These are phyloP conservation scores for Neocrepidodera transversa DNA, from an alignment of 2,888 invertebrate species.

Conservation along the genomic window DNA sequence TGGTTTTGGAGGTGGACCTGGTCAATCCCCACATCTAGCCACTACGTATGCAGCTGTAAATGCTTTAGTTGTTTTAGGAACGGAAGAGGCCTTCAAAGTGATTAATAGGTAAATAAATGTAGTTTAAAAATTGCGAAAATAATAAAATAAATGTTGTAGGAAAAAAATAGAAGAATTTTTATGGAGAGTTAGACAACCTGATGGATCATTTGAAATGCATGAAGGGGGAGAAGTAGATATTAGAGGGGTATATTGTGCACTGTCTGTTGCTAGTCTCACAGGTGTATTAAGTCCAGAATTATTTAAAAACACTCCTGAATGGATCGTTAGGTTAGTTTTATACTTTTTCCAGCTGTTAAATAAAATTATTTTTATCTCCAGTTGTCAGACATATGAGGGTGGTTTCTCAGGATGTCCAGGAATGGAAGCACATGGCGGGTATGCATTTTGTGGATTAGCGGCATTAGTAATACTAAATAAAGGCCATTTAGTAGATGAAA, in stretches of 20 bases:
- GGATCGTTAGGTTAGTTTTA: slow-evolving; percentile 80
- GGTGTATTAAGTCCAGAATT: slow-evolving; percentile 78
- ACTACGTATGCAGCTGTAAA: slow-evolving; percentile 98
- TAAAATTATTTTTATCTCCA: slow-evolving; percentile 50
- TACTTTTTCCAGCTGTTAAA: slow-evolving; percentile 4
- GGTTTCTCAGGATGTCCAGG: slow-evolving; percentile 95
- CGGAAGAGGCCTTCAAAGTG: slow-evolving; percentile 79
- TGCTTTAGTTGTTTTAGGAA: slow-evolving; percentile 87
- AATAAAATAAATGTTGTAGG: slow-evolving; percentile 55
- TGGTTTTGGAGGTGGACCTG: slow-evolving; percentile 95
- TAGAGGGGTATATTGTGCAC: slow-evolving; percentile 96
- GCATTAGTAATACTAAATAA: slow-evolving; percentile 83
- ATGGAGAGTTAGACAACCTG: slow-evolving; percentile 75
- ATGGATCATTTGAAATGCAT: slow-evolving; percentile 94
- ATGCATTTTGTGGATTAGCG: slow-evolving; percentile 96
- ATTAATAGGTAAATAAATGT: slow-evolving; percentile 80
- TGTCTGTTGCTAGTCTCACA: slow-evolving; percentile 87
- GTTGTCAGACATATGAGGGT: slow-evolving; percentile 98
- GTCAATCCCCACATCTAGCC: slow-evolving; percentile 91
- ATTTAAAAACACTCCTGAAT: slow-evolving; percentile 87
- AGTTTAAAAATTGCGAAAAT: too few species aligned
- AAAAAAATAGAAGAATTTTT: slow-evolving; percentile 78
- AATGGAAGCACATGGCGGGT: slow-evolving; percentile 99
- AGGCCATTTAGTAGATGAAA: slow-evolving; percentile 76
- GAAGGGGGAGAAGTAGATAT: slow-evolving; percentile 93